Evolutionary conservation across 2,888 invertebrate species (phyloP).

Genomic region (Eueremaeus valkanovi): DNA sequence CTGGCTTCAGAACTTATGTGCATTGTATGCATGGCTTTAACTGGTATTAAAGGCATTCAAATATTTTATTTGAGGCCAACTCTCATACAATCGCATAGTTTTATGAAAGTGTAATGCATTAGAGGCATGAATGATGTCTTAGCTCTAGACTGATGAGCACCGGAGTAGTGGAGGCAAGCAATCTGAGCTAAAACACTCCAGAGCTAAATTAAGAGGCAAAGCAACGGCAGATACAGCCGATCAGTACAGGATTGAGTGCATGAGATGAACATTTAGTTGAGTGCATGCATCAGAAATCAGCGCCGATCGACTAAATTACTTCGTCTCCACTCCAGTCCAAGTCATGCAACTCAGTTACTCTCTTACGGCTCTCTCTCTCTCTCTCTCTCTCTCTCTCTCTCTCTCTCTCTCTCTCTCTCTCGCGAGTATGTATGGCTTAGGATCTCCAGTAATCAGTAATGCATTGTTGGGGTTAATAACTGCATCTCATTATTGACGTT

Average conservation of each 20-base stretch:
- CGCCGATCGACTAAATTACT: neutral
- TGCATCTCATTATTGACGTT: slow-evolving; percentile 23
- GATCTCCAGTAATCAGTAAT: too few species aligned
- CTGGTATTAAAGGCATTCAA: neutral
- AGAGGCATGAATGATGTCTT: slow-evolving; percentile 6
- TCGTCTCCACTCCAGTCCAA: slow-evolving; percentile 3
- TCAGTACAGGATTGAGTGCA: neutral
- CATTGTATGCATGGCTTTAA: slow-evolving; percentile 6
- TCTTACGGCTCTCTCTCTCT: too few species aligned
- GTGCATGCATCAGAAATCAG: slow-evolving; percentile 21
- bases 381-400: too few species aligned
- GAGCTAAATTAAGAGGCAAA: slow-evolving; percentile 17
- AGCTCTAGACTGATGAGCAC: slow-evolving; percentile 16
- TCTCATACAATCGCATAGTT: slow-evolving; percentile 11
- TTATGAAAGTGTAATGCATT: slow-evolving; percentile 13
- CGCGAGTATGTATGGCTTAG: neutral
- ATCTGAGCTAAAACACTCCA: neutral
- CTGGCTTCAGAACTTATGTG: neutral
- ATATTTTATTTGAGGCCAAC: neutral
- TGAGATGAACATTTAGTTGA: neutral
- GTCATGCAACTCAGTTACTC: slow-evolving; percentile 9
- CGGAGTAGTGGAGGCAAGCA: neutral
- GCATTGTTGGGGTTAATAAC: slow-evolving; percentile 17
- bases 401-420: neutral
- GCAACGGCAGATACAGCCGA: neutral